Evolutionary conservation across 2,113 vertebrate genomes (phyloP).

Genomic region (Chamaetylas fuelleborni): DNA sequence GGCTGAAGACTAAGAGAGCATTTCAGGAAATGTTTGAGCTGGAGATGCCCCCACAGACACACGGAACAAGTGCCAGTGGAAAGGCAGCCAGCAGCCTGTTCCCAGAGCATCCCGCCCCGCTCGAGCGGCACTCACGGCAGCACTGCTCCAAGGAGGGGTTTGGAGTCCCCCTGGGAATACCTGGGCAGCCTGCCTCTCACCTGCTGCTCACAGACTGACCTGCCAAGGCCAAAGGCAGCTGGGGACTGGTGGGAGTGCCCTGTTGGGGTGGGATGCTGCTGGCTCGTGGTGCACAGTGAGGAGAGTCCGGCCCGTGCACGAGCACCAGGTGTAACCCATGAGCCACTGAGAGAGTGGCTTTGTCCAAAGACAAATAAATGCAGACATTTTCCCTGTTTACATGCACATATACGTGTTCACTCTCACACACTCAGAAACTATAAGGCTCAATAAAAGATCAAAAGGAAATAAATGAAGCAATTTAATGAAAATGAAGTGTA

Average conservation of each 20-base stretch:
- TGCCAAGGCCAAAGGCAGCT: neutral
- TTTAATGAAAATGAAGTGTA: conserved; percentile 16
- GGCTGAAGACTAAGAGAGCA: neutral
- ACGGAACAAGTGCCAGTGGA: fast-evolving
- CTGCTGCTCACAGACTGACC: neutral
- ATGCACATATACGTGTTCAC: fast-evolving
- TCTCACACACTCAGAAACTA: neutral
- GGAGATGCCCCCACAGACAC: neutral
- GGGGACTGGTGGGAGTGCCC: neutral
- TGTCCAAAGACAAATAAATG: neutral
- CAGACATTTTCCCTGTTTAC: neutral
- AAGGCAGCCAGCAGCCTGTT: neutral
- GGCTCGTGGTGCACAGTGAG: fast-evolving
- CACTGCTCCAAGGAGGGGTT: neutral
- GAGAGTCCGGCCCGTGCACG: fast-evolving
- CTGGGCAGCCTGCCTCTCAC: fast-evolving
- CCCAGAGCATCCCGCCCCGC: fast-evolving
- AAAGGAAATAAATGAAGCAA: conserved; percentile 1
- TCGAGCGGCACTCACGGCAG: neutral
- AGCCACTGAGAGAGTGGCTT: no score
- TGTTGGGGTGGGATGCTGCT: neutral
- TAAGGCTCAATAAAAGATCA: neutral
- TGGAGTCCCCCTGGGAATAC: fast-evolving
- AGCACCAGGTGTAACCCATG: neutral
- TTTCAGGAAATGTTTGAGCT: neutral